Evolutionary conservation across 1,140 invertebrate genomes (phyloP), one percentile per base, ranked within the genome.

Genomic region (Melipona quadrifasciata): DNA sequence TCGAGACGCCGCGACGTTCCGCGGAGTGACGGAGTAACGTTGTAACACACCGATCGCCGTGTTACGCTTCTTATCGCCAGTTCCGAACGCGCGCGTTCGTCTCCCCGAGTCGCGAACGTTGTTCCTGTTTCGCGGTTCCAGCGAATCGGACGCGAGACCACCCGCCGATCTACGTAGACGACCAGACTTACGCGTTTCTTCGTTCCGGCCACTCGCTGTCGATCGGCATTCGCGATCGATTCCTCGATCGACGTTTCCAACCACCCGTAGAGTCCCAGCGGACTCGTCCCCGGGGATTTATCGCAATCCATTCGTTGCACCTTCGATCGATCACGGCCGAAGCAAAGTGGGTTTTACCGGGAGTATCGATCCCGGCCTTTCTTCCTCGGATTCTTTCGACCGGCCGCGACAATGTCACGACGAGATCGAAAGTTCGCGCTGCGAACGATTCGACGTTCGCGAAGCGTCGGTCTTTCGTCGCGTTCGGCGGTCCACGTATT

Each of bases 141-240:
- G 58, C 76, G 76, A 88, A 84, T 70, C 74, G 39, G 74, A 81
- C 74, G 6, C 55, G 24, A 77, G 86, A 88, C 86, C 86, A 84
- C 76, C 86, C 81, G 86, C 83, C 51, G 75, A 79, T 79, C 77
- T 71, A 74, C 68, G 68, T 79, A 67, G 58, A 77, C 80, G 39
- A 72, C 53, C 72, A 76, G 72, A 31, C 77, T 84, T 68, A 75
- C 75, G 80, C 80, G 65, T 87, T 88, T 88, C 87, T 87, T 80
- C 86, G 72, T n/a, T n/a, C 73, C n/a, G 61, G 47, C 65, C 73
- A 67, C 34, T 39, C 53, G 73, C 57, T 53, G 70, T 83, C 75
- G 70, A 87, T 87, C 84, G 73, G 61, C 68, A 87, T 86, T 67
- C 77, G 77, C 72, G 86, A 87, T 76, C 72, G 87, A 87, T 76